Conservation (phyloP, 2,797 vertebrate species). For the Poeciliopsis gracilis region DNA sequence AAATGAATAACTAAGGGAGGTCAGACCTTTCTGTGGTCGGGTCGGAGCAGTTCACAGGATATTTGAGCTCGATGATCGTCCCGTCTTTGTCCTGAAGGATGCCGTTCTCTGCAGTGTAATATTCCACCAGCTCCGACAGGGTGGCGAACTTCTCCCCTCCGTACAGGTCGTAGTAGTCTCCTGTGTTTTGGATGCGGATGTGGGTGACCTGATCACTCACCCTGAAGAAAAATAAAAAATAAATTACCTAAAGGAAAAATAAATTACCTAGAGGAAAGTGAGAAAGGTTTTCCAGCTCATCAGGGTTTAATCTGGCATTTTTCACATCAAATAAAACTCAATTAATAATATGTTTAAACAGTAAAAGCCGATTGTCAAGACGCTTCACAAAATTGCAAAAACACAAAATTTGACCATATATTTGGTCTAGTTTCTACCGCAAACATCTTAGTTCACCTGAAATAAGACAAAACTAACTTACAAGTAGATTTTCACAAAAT, state of each 20-base stretch:
- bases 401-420: too few species aligned
- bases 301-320: background rate
- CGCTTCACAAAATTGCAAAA: background rate
- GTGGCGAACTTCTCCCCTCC: slow-evolving; percentile 98
- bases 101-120: slow-evolving; percentile 91
- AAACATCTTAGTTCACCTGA: too few species aligned
- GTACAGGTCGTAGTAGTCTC: slow-evolving; percentile 96
- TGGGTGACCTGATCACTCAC: slow-evolving; percentile 91
- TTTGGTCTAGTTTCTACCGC: too few species aligned
- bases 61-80: slow-evolving; percentile 91
- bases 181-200: slow-evolving; percentile 97
- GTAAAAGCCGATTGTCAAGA: background rate
- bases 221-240: slow-evolving; percentile 65
- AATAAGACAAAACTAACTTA: too few species aligned
- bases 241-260: too few species aligned
- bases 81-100: slow-evolving; percentile 94
- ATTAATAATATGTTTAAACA: background rate
- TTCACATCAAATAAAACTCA: background rate
- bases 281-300: background rate
- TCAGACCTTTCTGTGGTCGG: slow-evolving; percentile 93
- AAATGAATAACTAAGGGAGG: background rate
- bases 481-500: too few species aligned
- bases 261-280: background rate
- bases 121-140: slow-evolving; percentile 93
- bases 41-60: slow-evolving; percentile 93